Conservation (phyloP, 2,797 vertebrate genomes). For the Synaphobranchus kaupii region DNA sequence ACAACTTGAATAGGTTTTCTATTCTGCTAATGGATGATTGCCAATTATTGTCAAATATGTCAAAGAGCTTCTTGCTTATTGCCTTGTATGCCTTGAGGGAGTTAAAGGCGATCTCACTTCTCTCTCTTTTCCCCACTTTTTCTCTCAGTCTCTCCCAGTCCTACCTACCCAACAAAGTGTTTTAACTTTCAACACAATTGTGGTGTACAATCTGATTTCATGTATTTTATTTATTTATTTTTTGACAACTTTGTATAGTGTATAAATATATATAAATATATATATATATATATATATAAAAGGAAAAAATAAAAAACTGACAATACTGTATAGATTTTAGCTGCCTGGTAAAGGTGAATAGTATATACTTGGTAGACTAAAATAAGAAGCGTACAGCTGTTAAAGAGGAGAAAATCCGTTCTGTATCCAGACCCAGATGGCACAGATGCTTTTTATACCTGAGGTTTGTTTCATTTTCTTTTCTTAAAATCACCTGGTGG, state of each 20-base stretch:
- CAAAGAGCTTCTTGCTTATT: conserved; percentile 9
- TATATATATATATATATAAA: conserved; percentile 73
- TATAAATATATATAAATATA: conserved; percentile 83
- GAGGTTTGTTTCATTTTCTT: conserved; percentile 62
- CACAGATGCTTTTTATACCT: conserved; percentile 69
- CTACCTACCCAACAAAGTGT: conserved; percentile 68
- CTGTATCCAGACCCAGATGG: conserved; percentile 62
- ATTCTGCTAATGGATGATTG: neutral
- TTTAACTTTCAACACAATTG: conserved; percentile 73
- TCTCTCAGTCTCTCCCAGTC: conserved; percentile 59
- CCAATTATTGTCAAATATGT: neutral
- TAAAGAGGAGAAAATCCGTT: conserved; percentile 77
- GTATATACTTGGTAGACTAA: conserved; percentile 80
- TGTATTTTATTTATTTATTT: conserved; percentile 79
- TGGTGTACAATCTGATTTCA: conserved; percentile 78
- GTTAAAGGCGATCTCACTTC: neutral
- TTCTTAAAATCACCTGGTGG: conserved; percentile 64
- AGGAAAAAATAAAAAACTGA: conserved; percentile 62
- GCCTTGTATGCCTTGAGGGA: neutral
- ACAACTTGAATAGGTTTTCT: neutral
- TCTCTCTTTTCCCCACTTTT: conserved; percentile 51
- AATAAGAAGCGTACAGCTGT: conserved; percentile 76
- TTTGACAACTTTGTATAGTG: conserved; percentile 87
- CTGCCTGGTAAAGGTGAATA: conserved; percentile 78
- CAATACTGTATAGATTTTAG: conserved; percentile 86